phyloP scores from a whole-genome alignment of 2,797 vertebrate genomes.

The Rhinichthys osculus region DNA sequence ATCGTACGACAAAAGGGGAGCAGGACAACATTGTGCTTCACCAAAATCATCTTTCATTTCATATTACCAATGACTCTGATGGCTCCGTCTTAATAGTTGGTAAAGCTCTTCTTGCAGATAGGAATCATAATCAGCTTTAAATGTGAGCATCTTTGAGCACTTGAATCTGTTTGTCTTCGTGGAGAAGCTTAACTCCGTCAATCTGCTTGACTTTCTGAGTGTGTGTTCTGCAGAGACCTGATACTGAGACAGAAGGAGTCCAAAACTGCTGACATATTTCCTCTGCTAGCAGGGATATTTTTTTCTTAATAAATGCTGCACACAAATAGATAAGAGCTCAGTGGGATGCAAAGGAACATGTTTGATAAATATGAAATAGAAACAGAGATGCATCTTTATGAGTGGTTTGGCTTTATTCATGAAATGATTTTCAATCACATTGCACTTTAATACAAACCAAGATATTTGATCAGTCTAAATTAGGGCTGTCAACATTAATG shows the following conservation, averaged over 20 bases:
- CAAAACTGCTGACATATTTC: conserved; percentile 71
- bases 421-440: not conserved
- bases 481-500: not conserved
- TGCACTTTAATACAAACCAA: not conserved
- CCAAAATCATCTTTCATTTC: conserved; percentile 2
- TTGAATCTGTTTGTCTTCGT: conserved; percentile 81
- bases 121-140: conserved; percentile 51
- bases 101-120: conserved; percentile 5
- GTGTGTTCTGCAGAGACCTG: conserved; percentile 56
- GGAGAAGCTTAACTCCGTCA: conserved; percentile 78
- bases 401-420: not conserved
- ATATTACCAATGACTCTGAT: not conserved
- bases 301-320: conserved; percentile 73
- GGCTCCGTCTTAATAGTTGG: not conserved
- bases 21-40: not conserved
- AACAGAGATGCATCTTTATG: conserved; percentile 21
- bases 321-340: conserved; percentile 53
- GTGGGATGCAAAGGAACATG: conserved; percentile 34
- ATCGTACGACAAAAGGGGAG: not conserved
- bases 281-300: conserved; percentile 66
- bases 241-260: conserved; percentile 44
- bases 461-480: not conserved
- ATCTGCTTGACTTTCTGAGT: conserved; percentile 75
- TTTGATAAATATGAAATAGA: conserved; percentile 42
- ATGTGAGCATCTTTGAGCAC: conserved; percentile 66